Percentiles rank a stretch among this genome's conserved stretches.
phyloP scores from a whole-genome alignment of 1,140 invertebrate species.

The Venustaconcha ellipsiformis region DNA sequence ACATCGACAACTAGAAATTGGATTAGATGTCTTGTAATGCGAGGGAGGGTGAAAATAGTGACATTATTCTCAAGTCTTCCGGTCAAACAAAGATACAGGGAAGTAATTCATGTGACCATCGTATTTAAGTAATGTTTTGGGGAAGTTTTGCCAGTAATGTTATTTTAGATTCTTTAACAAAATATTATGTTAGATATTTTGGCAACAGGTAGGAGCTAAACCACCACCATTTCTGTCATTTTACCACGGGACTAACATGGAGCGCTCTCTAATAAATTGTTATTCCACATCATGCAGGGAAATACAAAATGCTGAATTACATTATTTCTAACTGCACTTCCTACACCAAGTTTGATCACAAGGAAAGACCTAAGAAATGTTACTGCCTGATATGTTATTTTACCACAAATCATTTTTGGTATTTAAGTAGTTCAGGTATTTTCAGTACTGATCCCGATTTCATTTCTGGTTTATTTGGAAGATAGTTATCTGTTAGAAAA shows the following conservation, averaged over 20 bases:
- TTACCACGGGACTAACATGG: background rate
- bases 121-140: conserved; percentile 62
- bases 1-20: conserved; percentile 39
- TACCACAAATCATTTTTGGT: conserved; percentile 8
- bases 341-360: conserved; percentile 16
- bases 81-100: conserved; percentile 13
- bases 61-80: conserved; percentile 29
- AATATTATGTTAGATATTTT: conserved; percentile 13
- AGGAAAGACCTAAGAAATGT: conserved; percentile 17
- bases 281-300: conserved; percentile 8
- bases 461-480: conserved; percentile 16
- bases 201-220: conserved; percentile 10
- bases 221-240: conserved; percentile 17
- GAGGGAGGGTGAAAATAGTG: conserved; percentile 37
- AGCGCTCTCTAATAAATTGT: background rate
- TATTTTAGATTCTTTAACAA: conserved; percentile 1
- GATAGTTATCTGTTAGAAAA: conserved; percentile 22
- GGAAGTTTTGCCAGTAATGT: conserved; percentile 36
- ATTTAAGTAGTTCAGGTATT: conserved; percentile 1
- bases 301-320: conserved; percentile 26
- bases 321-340: conserved; percentile 21
- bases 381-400: background rate
- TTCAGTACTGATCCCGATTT: conserved; percentile 17
- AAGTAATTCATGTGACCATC: conserved; percentile 64
- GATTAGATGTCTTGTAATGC: conserved; percentile 40